Evolutionary conservation across 2,888 invertebrate species (phyloP), one percentile per base, ranked within the genome.

Genomic region (Aelia acuminata): DNA sequence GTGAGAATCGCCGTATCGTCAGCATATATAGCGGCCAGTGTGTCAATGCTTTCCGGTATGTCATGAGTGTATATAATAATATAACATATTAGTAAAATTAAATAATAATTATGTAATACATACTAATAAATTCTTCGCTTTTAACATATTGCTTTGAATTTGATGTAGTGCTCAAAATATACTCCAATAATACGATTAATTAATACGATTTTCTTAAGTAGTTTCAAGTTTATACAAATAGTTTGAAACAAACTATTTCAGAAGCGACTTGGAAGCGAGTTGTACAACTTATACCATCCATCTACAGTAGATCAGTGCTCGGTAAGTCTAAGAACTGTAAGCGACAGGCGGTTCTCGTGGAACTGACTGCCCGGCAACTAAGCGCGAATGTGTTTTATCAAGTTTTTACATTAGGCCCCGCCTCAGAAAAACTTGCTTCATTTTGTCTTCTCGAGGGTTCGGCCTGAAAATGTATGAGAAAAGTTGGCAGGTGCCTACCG

Each of bases 371-470:
- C 63, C 63, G 5, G 18, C 18, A 70, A 35, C 63, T 8, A 70
- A 70, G 31, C 26, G 31, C 63, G 31, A 35, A 70, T 70, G 63
- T 70, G 31, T 70, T 70, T 70, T 70, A 70, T 70, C 63, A 70
- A 70, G 63, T 70, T 70, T 70, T 70, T 70, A 35, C 63, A 70
- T 70, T 70, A 70, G 31, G 63, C 31, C 31, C 63, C 31, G 63
- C 18, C 63, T 31, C 1, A 35, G 63, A 70, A 70, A 70, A 70
- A 70, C 63, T 70, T 70, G 63, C 63, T 35, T 70, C 63, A 70
- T 70, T 70, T 70, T 70, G 63, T 70, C 63, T 70, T 70, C 63
- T 70, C 57, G 57, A 57, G 57, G 13, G 57, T 57, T 57, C 35
- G 5, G 31, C 35, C 63, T 35, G 63, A 70, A 70, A 70, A 70